Base-by-base conservation (phyloP, 2,888 invertebrate genomes). In the Lasioglossum villosulum region DNA sequence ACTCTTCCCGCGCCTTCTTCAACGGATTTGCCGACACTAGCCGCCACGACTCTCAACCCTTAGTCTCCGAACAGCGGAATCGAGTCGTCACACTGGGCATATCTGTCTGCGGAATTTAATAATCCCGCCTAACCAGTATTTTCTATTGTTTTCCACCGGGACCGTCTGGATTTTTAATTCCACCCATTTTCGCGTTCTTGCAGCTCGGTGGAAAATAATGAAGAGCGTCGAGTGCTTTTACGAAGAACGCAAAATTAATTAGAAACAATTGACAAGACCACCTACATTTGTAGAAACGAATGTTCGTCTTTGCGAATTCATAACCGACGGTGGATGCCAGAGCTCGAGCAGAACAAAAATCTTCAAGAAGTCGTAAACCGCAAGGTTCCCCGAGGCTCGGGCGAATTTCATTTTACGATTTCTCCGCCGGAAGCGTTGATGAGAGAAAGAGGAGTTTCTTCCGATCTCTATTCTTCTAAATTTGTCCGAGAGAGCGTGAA, bases 1-100 rank as follows among this genome's bases (percentile, higher is more conserved):
- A 68, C 37, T 68, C 68, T 68, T 68, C 63, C 63, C 34, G 66
- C 63, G 63, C 39, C 19, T 42, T 56, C 68, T 39, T 14, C 68
- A 4, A 16, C 66, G 66, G 66, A 66, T 66, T 66, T 34, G 34
- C 30, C 34, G 63, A 63, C 63, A 30, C 63, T 63, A 63, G 30
- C 30, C 63, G 63, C 30, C 16, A 16, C 27, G 14, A 30, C 63
- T 63, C 42, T 63, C 63, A 63, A 63, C 63, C 63, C 63, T 63
- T 63, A 63, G 30, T 63, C 63, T 30, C 63, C 27, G 27, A 30
- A 63, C 63, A 16, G 30, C 63, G 63, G 16, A 63, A 30, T 63
- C 27, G 16, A 63, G 63, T 63, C 63, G 63, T 16, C 27, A 63
- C 63, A 30, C 27, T 30, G 16, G 5, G 63, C 63, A 30, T 63